Base-by-base conservation (phyloP, 2,113 vertebrate species). In the Cephalopholis sonnerati region DNA sequence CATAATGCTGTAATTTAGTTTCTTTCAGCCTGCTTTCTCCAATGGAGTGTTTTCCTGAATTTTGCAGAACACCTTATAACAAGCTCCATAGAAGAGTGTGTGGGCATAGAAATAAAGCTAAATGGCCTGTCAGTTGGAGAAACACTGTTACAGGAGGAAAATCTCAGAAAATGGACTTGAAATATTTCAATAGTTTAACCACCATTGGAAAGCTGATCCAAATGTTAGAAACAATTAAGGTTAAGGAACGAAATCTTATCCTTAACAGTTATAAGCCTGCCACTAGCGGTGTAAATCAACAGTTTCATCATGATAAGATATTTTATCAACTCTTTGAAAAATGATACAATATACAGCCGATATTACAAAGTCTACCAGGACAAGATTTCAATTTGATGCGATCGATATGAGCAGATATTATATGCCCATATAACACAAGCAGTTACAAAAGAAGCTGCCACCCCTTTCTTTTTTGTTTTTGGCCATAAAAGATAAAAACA, bases 1-100 rank as follows among this genome's bases (percentile, higher is more conserved):
- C 65, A 76, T 54, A 65, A 69, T 74, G 41, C 73, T 12, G 1
- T 61, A 18, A 75, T 80, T 61, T 44, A 51, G 16, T 46, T 81
- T 64, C 55, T 77, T 74, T 83, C 27, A 29, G 18, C 3, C 22
- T 25, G 41, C 36, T 75, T 70, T 16, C 25, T 63, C 57, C 7
- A 20, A 24, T 73, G 2, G 27, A 22, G 25, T 65, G 13, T 68
- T 53, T 78, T 53, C 17, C 50, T 74, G 59, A 16, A 16, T 67
- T 81, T 58, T 83, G 46, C 39, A 62, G 59, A 72, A 71, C 61
- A 39, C 16, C 24, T 41, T 50, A 44, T 53, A 59, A 64, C 50
- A 63, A 62, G 57, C 29, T 54, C 15, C 57, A 32, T 36, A 65
- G 29, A 80, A 61, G 39, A 50, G 41, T 61, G 51, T 77, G 62